Base-by-base conservation (phyloP, 1,140 invertebrate genomes). In the Vanessa atalanta region DNA sequence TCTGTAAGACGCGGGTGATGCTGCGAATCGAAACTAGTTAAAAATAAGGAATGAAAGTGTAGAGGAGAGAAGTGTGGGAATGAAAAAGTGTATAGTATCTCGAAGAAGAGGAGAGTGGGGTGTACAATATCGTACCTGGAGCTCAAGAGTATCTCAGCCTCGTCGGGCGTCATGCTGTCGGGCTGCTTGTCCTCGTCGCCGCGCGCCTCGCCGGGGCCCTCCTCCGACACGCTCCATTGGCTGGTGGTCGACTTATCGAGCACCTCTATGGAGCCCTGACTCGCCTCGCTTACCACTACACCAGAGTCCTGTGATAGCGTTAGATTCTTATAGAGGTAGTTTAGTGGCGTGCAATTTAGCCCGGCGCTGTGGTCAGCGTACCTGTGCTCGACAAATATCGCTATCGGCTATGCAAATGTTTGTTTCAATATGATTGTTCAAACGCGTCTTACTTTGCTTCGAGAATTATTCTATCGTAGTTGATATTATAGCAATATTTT, bases 111-210 rank as follows among this genome's bases (percentile, higher is more conserved):
- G 9, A 26, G 16, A 1, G 4, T 23, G 53, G 1, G 11, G 13
- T 57, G 9, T 43, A n/a, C 14, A 20, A 3, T 9, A 20, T 85
- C 51, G 12, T 48, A 97, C 96, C 96, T 96, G 82, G 95, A 95
- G 88, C 96, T 97, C 68, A 97, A 93, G 79, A 97, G 92, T 92
- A 96, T 95, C 84, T 97, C 96, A n/a, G 96, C 96, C 86, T 97
- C 96, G 81, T 71, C 63, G 48, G 68, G 68, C 57, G 68, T 70
- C 68, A 70, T 76, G 68, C 74, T 76, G 68, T 76, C 77, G 31
- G 74, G 77, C 68, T 90, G 88, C 76, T 91, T 91, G 76, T 73
- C 81, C 67, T 84, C 83, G 47, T 79, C 50, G 76, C 76, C 75
- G 71, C 84, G 78, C 73, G 76, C 85, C 72, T 94, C 93, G 65